Conservation (phyloP, 2,113 vertebrate species). For the Naja naja region DNA sequence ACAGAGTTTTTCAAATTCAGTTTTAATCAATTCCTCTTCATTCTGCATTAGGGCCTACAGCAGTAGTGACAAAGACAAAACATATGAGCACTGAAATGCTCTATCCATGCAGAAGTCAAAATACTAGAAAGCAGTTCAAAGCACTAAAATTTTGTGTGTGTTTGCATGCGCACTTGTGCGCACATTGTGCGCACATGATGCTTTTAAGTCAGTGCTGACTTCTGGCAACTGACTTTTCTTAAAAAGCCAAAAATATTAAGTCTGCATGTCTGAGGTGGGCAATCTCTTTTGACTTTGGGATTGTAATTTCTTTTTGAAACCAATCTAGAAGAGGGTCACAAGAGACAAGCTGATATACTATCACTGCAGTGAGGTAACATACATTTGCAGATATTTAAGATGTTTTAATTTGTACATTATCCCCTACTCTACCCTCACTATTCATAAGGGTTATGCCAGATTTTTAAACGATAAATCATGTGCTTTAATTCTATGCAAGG, state of each 20-base stretch:
- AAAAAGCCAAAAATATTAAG: background rate
- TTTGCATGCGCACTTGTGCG: background rate
- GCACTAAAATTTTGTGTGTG: background rate
- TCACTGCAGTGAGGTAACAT: background rate
- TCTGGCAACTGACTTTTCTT: background rate
- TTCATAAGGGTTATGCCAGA: background rate
- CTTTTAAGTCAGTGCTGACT: background rate
- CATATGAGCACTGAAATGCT: background rate
- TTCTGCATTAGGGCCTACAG: slow-evolving; percentile 52
- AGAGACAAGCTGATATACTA: background rate
- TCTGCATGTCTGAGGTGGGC: background rate
- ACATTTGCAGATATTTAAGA: background rate
- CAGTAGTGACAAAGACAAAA: background rate
- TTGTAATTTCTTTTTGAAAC: background rate
- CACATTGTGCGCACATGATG: background rate
- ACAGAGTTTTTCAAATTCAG: slow-evolving; percentile 60
- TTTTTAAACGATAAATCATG: background rate
- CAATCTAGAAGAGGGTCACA: background rate
- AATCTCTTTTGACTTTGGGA: background rate
- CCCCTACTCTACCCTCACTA: background rate
- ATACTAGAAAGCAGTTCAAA: background rate
- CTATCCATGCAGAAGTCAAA: background rate
- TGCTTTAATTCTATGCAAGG: background rate
- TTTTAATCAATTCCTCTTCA: slow-evolving; percentile 48
- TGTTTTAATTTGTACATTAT: background rate